Evolutionary conservation across 1,140 invertebrate genomes (phyloP), one percentile per base, ranked within the genome.

Genomic region (Drosophila gunungcola): DNA sequence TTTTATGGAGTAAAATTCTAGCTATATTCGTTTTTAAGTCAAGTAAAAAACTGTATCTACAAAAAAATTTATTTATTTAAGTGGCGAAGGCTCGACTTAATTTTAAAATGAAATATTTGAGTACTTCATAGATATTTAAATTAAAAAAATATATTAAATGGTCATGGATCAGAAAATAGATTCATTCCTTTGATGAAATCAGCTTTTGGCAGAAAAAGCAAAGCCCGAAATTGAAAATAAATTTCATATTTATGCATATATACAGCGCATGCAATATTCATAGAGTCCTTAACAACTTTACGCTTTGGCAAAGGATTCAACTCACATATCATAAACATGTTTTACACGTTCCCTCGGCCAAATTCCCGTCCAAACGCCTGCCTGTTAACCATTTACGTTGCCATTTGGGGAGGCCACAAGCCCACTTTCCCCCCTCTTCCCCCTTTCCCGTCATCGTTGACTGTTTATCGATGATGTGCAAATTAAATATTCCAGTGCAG

Each of bases 391-490:
- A 54, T 34, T 63, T 63, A 29, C 21, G 13, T 42, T 53, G 48
- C 36, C 29, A 13, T 53, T 61, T 25, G 3, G 38, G 53, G 9
- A 6, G 60, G 51, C 25, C n/a, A 12, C 51, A 61, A 39, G 43
- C 7, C 27, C 49, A 27, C 29, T 4, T 6, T 32, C 29, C 6
- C 29, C 29, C 5, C 16, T 21, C n/a, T 21, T 21, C 6, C 29
- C 29, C 29, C 4, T 2, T 12, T 27, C 46, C 46, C 73, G 48
- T 64, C 58, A 61, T 46, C 45, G 78, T 61, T 52, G 39, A 78
- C 70, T 82, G 70, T 86, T 88, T 86, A 86, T 86, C 78, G 74
- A 86, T 79, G 82, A 82, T 86, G 82, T 86, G 82, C 74, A 86
- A 86, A 86, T 86, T 86, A 86, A 86, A 86, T 81, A 82, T 82